Evolutionary conservation across 2,888 invertebrate species (phyloP), one percentile per base, ranked within the genome.

Genomic region (Tetranychus truncatus): DNA sequence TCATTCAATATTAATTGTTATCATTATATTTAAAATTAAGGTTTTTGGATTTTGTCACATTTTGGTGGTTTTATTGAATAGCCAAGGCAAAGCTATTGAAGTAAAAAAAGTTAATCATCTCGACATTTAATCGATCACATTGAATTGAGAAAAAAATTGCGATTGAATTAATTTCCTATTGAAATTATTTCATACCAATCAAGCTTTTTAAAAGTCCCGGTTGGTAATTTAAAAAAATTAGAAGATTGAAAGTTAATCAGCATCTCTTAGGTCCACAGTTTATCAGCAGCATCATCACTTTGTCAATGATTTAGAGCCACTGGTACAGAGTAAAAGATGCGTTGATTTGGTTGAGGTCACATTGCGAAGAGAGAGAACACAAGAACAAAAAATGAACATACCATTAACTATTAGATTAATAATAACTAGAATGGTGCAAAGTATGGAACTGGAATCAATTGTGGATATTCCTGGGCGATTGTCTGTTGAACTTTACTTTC

Each of bases 401-500:
- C 55, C 11, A 55, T 55, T 55, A 15, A 15, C 9, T 9, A 55
- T 55, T 55, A 7, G 4, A n/a, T 11, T 9, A 21, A 69, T 18
- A 11, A n/a, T 34, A 21, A 69, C n/a, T 72, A 46, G 46, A 34
- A 20, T 9, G 45, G 69, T 11, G 34, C 34, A 20, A 69, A 46
- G 20, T 65, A 55, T 18, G 73, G 73, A 55, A 73, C 73, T 20
- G 73, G 73, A 24, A 73, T 73, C n/a, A 73, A 73, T 24, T 73
- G 73, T 18, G 73, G 73, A 8, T 45, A 65, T 20, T n/a, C n/a
- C 1, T 69, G 69, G 5, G 69, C 69, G 69, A 69, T 20, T 5
- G 45, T 34, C 18, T n/a, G 72, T 45, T 72, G 20, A 20, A 34
- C 9, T 44, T 44, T 72, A 20, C 44, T 18, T 72, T 46, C 46